Conservation (phyloP, 1,140 invertebrate genomes). For the Philopotamus ludificatus region DNA sequence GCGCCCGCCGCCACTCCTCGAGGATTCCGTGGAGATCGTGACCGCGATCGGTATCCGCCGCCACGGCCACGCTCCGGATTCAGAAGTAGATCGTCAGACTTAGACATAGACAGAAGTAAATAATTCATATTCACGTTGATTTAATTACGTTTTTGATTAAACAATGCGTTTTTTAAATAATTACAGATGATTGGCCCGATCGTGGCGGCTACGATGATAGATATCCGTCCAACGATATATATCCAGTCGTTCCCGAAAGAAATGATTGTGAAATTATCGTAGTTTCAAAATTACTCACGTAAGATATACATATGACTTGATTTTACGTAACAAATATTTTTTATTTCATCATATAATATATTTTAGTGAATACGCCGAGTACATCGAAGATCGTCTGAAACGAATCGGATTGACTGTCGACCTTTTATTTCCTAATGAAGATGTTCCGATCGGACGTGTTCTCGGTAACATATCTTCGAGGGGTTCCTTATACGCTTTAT, state of each 20-base stretch:
- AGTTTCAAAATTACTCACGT: slow-evolving; percentile 76
- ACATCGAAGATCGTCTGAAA: slow-evolving; percentile 81
- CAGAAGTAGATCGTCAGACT: slow-evolving; percentile 12
- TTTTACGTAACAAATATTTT: background rate
- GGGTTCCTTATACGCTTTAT: slow-evolving; percentile 84
- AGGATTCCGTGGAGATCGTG: background rate
- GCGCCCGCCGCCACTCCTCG: background rate
- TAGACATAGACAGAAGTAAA: slow-evolving; percentile 8
- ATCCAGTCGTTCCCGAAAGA: slow-evolving; percentile 57
- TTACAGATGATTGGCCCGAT: slow-evolving; percentile 27
- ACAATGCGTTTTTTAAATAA: slow-evolving; percentile 3
- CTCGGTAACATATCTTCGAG: slow-evolving; percentile 84
- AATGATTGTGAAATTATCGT: slow-evolving; percentile 90
- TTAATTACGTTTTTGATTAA: background rate
- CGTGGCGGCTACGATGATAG: slow-evolving; percentile 16
- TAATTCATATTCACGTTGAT: background rate
- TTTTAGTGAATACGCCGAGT: slow-evolving; percentile 83
- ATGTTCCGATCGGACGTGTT: slow-evolving; percentile 74
- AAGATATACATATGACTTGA: slow-evolving; percentile 48
- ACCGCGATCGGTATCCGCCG: slow-evolving; percentile 23
- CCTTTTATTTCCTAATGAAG: slow-evolving; percentile 85
- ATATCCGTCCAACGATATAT: slow-evolving; percentile 43
- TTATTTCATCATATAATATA: slow-evolving; percentile 19
- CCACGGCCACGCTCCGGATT: slow-evolving; percentile 6
- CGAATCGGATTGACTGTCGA: slow-evolving; percentile 78